Conservation (phyloP, 2,888 invertebrate species). For the Drosophila hawaiiensis region DNA sequence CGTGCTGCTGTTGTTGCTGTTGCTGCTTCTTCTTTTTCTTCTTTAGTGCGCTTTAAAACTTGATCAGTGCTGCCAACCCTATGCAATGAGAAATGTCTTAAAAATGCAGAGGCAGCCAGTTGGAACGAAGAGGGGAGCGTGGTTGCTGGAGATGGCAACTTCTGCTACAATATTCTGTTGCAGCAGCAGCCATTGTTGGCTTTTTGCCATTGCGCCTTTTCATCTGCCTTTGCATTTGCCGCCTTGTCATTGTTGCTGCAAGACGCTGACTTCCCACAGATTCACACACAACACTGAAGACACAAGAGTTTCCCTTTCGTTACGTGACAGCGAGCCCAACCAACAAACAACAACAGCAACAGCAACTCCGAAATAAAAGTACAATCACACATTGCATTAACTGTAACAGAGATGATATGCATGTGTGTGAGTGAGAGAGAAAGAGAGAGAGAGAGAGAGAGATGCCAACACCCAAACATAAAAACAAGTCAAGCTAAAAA, state of each 20-base stretch:
- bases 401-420: slow-evolving; percentile 5
- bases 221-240: slow-evolving; percentile 46
- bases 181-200: slow-evolving; percentile 52
- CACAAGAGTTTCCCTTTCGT: slow-evolving; percentile 74
- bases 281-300: slow-evolving; percentile 29
- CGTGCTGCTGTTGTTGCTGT: slow-evolving; percentile 35
- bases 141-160: slow-evolving; percentile 36
- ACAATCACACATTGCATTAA: slow-evolving; percentile 59
- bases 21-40: slow-evolving; percentile 10
- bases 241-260: slow-evolving; percentile 71
- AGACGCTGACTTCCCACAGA: slow-evolving; percentile 77
- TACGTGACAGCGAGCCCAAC: slow-evolving; percentile 74
- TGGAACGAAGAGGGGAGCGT: slow-evolving; percentile 48
- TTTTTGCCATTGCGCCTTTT: slow-evolving; percentile 35
- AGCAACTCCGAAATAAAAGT: slow-evolving; percentile 12
- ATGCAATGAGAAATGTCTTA: slow-evolving; percentile 55
- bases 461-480: slow-evolving; percentile 34
- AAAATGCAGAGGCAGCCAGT: slow-evolving; percentile 68
- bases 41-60: slow-evolving; percentile 26
- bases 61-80: slow-evolving; percentile 39
- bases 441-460: background rate
- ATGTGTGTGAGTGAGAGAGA: background rate
- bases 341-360: slow-evolving; percentile 16
- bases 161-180: slow-evolving; percentile 58
- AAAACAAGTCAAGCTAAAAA: slow-evolving; percentile 34